Percentiles rank a stretch among this genome's conserved stretches.
Evolutionary conservation across 2,888 invertebrate species (phyloP).

Genomic region (Trichogramma dendrolimi): DNA sequence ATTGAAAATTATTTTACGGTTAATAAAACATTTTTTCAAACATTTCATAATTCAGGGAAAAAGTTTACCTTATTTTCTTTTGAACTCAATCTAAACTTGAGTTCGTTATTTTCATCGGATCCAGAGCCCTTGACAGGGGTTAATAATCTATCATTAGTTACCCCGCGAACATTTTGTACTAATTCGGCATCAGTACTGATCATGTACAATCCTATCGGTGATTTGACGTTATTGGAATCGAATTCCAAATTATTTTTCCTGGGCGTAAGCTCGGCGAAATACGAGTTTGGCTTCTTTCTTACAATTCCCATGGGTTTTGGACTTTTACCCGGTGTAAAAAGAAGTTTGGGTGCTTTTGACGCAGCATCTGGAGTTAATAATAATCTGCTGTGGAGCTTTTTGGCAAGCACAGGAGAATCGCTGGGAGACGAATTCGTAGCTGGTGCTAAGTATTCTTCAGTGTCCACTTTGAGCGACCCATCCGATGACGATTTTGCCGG

Average conservation of each 20-base stretch:
- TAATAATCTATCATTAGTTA: slow-evolving; percentile 34
- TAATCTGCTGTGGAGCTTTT: background rate
- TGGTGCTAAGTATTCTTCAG: background rate
- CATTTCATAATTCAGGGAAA: background rate
- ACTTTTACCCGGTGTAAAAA: slow-evolving; percentile 40
- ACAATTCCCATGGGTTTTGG: slow-evolving; percentile 6
- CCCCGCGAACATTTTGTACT: slow-evolving; percentile 37
- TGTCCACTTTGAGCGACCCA: too few species aligned
- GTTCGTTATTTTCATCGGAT: slow-evolving; percentile 7
- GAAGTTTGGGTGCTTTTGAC: slow-evolving; percentile 25
- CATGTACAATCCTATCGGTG: slow-evolving; percentile 44
- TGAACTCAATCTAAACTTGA: slow-evolving; percentile 34
- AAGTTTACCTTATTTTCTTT: slow-evolving; percentile 27
- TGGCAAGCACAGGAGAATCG: background rate
- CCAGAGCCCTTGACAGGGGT: slow-evolving; percentile 30
- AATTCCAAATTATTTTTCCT: slow-evolving; percentile 32
- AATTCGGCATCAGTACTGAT: slow-evolving; percentile 39
- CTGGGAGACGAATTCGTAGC: background rate
- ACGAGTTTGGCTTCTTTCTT: slow-evolving; percentile 28
- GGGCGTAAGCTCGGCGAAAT: slow-evolving; percentile 31
- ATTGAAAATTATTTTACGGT: background rate
- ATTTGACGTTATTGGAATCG: slow-evolving; percentile 32
- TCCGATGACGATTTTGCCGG: too few species aligned
- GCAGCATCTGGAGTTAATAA: too few species aligned
- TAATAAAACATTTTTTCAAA: too few species aligned